phyloP scores from a whole-genome alignment of 2,113 vertebrate species.

The Chunga burmeisteri region DNA sequence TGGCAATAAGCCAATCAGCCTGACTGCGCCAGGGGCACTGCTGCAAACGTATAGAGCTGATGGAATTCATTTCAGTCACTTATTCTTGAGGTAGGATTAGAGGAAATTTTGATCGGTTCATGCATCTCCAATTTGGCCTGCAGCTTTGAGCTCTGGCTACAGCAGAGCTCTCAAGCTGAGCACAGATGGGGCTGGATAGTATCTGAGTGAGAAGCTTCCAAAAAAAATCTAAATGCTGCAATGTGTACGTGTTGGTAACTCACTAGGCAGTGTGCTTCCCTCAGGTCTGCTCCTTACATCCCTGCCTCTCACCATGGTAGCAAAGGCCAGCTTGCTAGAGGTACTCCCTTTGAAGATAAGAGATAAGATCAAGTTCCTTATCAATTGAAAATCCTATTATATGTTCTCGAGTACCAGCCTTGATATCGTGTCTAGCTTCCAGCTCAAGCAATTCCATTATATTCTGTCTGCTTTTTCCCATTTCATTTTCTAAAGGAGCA shows the following conservation, averaged over 20 bases:
- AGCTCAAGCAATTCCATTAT: background rate
- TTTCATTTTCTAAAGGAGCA: background rate
- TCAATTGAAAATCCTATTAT: background rate
- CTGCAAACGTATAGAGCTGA: constrained; percentile 21
- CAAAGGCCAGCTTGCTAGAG: background rate
- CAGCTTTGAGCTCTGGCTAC: constrained; percentile 52
- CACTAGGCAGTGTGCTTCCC: background rate
- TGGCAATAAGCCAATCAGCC: constrained; percentile 47
- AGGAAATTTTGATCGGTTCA: constrained; percentile 47
- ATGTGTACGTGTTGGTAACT: constrained; percentile 43
- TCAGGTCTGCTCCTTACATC: background rate
- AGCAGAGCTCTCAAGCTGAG: constrained; percentile 47
- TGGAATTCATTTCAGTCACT: constrained; percentile 56
- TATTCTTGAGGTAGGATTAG: constrained; percentile 40
- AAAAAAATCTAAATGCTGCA: constrained; percentile 30
- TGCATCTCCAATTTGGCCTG: constrained; percentile 48
- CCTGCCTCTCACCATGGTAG: background rate
- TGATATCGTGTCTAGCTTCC: background rate
- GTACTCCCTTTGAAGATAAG: constrained; percentile 14
- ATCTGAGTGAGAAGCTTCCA: constrained; percentile 37
- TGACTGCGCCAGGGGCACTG: background rate
- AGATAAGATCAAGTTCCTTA: background rate
- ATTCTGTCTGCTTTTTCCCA: background rate
- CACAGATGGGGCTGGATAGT: constrained; percentile 50
- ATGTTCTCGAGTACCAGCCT: background rate